A percentile compares a stretch with the other conserved stretches of the same genome.
phyloP scores from a whole-genome alignment of 2,797 vertebrate genomes.

The Nannoperca obscura region DNA sequence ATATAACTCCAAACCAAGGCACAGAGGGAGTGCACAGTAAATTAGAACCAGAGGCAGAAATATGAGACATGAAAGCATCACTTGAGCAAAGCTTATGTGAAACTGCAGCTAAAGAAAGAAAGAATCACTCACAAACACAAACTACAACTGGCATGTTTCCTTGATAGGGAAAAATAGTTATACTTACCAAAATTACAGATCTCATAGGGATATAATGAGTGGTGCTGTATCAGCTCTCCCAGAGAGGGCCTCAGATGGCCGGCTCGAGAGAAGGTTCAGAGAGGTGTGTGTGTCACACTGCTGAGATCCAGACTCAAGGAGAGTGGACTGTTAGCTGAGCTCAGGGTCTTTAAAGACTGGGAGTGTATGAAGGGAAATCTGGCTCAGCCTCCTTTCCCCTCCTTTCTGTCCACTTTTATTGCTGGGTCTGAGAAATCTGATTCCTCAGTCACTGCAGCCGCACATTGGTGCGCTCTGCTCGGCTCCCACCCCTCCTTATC shows the following conservation, averaged over 20 bases:
- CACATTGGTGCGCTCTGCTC: conserved; percentile 46
- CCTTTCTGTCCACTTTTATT: conserved; percentile 38
- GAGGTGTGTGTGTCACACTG: conserved; percentile 6
- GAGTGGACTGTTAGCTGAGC: conserved; percentile 51
- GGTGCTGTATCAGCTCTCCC: neutral
- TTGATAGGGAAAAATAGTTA: neutral
- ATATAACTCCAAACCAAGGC: neutral
- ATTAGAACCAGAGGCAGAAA: conserved; percentile 68
- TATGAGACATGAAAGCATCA: conserved; percentile 51
- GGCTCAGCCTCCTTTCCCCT: conserved; percentile 56
- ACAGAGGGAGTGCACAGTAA: conserved; percentile 38
- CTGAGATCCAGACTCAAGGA: conserved; percentile 39
- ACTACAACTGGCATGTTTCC: neutral
- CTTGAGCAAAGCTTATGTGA: conserved; percentile 30
- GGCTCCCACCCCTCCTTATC: conserved; percentile 31
- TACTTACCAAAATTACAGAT: conserved; percentile 49
- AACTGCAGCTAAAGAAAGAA: conserved; percentile 20
- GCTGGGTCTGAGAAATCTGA: conserved; percentile 64
- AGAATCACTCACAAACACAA: conserved; percentile 13
- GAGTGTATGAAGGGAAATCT: conserved; percentile 57
- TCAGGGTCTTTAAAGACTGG: conserved; percentile 51
- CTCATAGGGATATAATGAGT: conserved; percentile 9
- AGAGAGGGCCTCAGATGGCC: conserved; percentile 23
- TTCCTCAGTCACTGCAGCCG: conserved; percentile 57
- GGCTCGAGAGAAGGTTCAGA: neutral